These are phyloP conservation scores for Echinarachnius parma DNA, from an alignment of 53 echinoderm and acorn worm genomes.

Conservation along the genomic window DNA sequence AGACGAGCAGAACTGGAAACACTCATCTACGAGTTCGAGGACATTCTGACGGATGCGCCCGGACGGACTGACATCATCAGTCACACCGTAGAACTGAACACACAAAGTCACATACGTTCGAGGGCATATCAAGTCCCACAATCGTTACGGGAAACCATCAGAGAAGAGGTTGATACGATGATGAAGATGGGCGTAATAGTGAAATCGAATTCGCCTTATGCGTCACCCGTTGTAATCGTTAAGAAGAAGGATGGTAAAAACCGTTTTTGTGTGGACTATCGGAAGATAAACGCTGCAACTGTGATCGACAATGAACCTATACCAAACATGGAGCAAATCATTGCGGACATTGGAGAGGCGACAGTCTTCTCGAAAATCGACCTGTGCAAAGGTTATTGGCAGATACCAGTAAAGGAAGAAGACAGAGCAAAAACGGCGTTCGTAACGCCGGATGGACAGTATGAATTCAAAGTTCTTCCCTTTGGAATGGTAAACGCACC, in stretches of 20 bases:
- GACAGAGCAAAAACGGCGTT: constrained; percentile 53
- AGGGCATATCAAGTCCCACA: constrained; percentile 55
- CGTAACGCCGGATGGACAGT: constrained; percentile 47
- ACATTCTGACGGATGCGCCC: constrained; percentile 48
- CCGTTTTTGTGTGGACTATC: constrained; percentile 47
- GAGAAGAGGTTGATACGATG: constrained; percentile 28
- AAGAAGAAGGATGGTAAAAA: constrained; percentile 42
- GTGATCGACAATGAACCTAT: constrained; percentile 60
- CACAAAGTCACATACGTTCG: constrained; percentile 9
- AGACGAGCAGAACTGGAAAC: no score
- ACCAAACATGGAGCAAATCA: constrained; percentile 46
- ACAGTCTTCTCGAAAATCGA: constrained; percentile 54
- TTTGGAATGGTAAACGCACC: constrained; percentile 60
- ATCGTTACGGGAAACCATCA: constrained; percentile 1
- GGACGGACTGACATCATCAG: constrained; percentile 40
- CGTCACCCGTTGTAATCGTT: constrained; percentile 45
- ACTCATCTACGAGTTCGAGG: constrained; percentile 5
- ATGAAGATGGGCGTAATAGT: constrained; percentile 31
- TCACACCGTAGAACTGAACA: constrained; percentile 15
- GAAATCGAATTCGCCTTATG: neutral
- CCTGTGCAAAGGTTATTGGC: constrained; percentile 65
- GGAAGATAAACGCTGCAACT: constrained; percentile 45
- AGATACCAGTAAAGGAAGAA: constrained; percentile 43
- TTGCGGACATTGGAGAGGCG: constrained; percentile 19
- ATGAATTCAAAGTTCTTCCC: constrained; percentile 51